Conservation (phyloP, 2,113 vertebrate genomes). For the Zapornia atra region DNA sequence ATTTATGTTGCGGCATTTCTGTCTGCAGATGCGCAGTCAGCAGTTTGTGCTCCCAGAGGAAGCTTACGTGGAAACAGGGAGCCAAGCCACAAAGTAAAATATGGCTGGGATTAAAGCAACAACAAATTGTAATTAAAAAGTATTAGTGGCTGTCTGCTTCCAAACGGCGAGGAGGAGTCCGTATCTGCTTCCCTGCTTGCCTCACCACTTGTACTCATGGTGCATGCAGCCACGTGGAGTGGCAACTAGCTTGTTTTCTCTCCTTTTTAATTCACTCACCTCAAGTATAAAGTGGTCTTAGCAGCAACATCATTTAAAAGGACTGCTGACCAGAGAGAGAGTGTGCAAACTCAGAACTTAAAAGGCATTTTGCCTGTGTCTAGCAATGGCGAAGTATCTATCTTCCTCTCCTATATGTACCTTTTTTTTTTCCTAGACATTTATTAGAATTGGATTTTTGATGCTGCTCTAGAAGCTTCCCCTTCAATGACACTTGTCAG, state of each 20-base stretch:
- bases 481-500: neutral
- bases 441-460: neutral
- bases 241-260: neutral
- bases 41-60: constrained; percentile 75
- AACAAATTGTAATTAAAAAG: constrained; percentile 56
- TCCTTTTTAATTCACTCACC: neutral
- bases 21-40: constrained; percentile 79
- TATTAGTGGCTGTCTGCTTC: neutral
- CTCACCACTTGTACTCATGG: neutral
- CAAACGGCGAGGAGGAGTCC: neutral
- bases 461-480: neutral
- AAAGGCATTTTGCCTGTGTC: neutral
- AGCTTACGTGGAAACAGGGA: constrained; percentile 76
- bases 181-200: constrained; percentile 14
- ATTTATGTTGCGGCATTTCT: constrained; percentile 75
- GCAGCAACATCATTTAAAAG: neutral
- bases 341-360: neutral
- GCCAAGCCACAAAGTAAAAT: constrained; percentile 75
- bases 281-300: neutral
- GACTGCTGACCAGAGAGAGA: neutral
- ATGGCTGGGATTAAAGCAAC: constrained; percentile 73
- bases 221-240: neutral
- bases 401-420: neutral
- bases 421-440: neutral
- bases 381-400: neutral